These are phyloP conservation scores for Ormyrus thymus DNA, from an alignment of 2,888 invertebrate species.

Conservation along the genomic window DNA sequence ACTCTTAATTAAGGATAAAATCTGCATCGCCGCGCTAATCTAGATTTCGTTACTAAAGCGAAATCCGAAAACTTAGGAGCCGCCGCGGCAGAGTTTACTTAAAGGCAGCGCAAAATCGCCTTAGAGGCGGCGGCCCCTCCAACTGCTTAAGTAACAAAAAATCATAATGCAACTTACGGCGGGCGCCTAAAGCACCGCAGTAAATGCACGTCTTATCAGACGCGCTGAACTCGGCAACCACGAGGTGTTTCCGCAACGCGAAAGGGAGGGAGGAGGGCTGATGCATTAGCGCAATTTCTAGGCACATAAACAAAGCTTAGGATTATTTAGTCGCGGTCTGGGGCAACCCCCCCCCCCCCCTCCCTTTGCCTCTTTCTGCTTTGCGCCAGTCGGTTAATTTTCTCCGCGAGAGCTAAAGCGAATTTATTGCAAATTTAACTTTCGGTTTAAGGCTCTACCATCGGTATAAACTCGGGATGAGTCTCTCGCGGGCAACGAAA, in stretches of 20 bases:
- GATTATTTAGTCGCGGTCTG: conserved; percentile 67
- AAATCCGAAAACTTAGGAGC: no score
- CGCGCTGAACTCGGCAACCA: no score
- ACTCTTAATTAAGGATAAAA: no score
- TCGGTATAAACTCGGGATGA: neutral
- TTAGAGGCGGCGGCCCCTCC: no score
- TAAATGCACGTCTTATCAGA: no score
- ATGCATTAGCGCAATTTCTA: conserved; percentile 69
- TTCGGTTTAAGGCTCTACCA: conserved; percentile 40
- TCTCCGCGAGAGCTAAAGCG: conserved; percentile 46
- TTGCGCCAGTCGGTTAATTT: conserved; percentile 56
- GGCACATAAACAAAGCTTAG: conserved; percentile 69
- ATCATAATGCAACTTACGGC: conserved; percentile 30
- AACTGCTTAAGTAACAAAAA: conserved; percentile 13
- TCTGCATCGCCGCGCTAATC: no score
- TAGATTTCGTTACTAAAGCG: no score
- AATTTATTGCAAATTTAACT: conserved; percentile 60
- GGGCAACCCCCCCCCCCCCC: conserved; percentile 8
- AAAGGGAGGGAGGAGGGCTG: neutral
- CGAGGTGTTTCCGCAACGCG: no score
- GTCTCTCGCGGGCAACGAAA: neutral
- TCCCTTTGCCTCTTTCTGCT: no score
- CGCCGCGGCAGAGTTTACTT: no score
- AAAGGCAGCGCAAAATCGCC: no score
- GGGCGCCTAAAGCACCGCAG: no score